phyloP scores from a whole-genome alignment of 1,140 invertebrate genomes.

The Euura saliciscinereae region DNA sequence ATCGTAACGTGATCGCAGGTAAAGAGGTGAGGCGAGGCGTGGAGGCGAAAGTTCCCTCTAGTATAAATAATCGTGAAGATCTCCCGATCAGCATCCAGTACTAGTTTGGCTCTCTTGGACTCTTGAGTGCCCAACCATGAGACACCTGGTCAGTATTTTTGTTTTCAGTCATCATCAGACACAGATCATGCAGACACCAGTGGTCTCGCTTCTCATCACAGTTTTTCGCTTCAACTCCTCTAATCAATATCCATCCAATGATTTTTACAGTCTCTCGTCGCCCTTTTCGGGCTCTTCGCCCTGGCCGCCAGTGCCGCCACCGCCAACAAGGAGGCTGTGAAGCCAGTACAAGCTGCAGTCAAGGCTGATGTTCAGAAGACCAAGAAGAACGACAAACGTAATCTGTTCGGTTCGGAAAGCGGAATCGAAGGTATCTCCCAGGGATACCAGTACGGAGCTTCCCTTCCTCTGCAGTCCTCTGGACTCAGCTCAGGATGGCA shows the following conservation, averaged over 20 bases:
- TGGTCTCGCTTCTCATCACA: too few species aligned
- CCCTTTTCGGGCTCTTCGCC: conserved; percentile 28
- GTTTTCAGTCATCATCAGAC: not conserved
- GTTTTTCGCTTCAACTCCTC: not conserved
- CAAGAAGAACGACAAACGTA: conserved; percentile 33
- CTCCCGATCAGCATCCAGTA: conserved; percentile 37
- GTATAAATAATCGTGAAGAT: conserved; percentile 49
- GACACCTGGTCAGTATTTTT: conserved; percentile 31
- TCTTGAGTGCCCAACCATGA: conserved; percentile 24
- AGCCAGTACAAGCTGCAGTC: conserved; percentile 52
- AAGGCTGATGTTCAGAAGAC: conserved; percentile 46
- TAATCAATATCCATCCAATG: not conserved
- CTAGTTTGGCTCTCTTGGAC: conserved; percentile 16
- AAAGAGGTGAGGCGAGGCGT: conserved; percentile 14
- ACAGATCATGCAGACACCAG: too few species aligned
- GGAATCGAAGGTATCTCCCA: not conserved
- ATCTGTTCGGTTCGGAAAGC: conserved; percentile 4
- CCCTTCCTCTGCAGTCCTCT: not conserved
- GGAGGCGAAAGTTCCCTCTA: conserved; percentile 47
- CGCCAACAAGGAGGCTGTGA: conserved; percentile 52
- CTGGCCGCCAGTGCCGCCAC: conserved; percentile 36
- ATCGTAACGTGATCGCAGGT: conserved; percentile 5
- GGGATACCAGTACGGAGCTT: too few species aligned
- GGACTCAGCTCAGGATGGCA: conserved; percentile 29
- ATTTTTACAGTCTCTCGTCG: conserved; percentile 14